Percentiles rank a stretch among this genome's conserved stretches.
Evolutionary conservation across 1,140 invertebrate genomes (phyloP).

Genomic region (Drosophila paulistorum): DNA sequence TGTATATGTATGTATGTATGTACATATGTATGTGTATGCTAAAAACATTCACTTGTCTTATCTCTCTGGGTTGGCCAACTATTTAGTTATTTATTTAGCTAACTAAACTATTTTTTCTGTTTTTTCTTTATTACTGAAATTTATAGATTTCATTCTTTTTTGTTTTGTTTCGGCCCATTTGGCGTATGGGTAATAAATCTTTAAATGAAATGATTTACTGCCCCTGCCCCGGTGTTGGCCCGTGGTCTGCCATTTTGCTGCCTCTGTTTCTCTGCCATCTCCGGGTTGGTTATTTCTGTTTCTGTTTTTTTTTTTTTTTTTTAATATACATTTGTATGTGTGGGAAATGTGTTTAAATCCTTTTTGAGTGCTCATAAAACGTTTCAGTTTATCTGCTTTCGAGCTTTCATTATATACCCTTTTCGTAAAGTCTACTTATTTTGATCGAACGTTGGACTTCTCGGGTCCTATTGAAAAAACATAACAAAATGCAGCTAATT

Average conservation of each 20-base stretch:
- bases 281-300: neutral
- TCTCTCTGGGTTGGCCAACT: neutral
- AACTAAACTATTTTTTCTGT: conserved; percentile 26
- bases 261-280: neutral
- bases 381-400: conserved; percentile 48
- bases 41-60: neutral
- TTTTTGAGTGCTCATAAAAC: conserved; percentile 68
- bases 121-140: conserved; percentile 22
- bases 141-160: conserved; percentile 41
- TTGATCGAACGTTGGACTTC: neutral
- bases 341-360: conserved; percentile 65
- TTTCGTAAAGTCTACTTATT: neutral
- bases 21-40: no score
- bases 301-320: conserved; percentile 22
- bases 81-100: conserved; percentile 30
- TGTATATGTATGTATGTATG: no score
- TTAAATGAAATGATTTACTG: conserved; percentile 66
- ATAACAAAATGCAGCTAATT: no score
- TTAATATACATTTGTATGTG: conserved; percentile 42
- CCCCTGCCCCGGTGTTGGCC: neutral
- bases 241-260: conserved; percentile 6
- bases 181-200: conserved; percentile 69
- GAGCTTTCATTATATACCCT: conserved; percentile 6
- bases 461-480: no score
- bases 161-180: conserved; percentile 35